Conservation (phyloP, 2,113 vertebrate species). For the Podocnemis expansa region DNA sequence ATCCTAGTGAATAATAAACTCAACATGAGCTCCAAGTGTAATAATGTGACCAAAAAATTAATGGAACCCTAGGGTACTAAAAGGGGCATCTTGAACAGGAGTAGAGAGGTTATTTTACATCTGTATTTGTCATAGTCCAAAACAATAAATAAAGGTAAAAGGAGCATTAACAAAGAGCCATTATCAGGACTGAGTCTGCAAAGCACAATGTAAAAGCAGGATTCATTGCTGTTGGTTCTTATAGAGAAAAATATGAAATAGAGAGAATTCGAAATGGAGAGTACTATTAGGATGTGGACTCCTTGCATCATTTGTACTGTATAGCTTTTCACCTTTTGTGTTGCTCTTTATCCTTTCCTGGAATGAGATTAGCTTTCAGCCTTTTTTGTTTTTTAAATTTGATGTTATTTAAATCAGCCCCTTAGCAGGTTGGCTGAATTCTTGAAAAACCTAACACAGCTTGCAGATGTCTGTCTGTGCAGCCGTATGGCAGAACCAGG, state of each 20-base stretch:
- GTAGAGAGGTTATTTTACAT: not conserved
- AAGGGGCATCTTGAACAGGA: not conserved
- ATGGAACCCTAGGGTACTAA: not conserved
- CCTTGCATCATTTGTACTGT: not conserved
- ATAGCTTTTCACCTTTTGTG: slow-evolving; percentile 51
- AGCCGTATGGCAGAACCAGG: slow-evolving; percentile 83
- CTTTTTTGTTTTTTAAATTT: slow-evolving; percentile 52
- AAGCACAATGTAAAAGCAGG: not conserved
- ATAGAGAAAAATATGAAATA: slow-evolving; percentile 24
- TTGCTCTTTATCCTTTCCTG: slow-evolving; percentile 60
- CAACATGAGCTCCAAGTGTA: not conserved
- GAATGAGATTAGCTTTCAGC: slow-evolving; percentile 66
- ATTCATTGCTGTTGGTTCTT: slow-evolving; percentile 8
- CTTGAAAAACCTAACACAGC: slow-evolving; percentile 69
- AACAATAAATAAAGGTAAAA: slow-evolving; percentile 64
- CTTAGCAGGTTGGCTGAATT: slow-evolving; percentile 79
- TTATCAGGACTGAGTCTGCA: slow-evolving; percentile 2
- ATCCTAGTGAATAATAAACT: not conserved
- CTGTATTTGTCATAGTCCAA: not conserved
- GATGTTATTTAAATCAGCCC: slow-evolving; percentile 84
- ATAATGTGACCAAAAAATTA: not conserved
- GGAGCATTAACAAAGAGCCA: not conserved
- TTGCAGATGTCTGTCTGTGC: slow-evolving; percentile 83
- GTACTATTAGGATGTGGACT: slow-evolving; percentile 4
- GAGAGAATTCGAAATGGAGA: slow-evolving; percentile 3